phyloP scores from a whole-genome alignment of 2,888 invertebrate genomes.

The Drosophila affinis region DNA sequence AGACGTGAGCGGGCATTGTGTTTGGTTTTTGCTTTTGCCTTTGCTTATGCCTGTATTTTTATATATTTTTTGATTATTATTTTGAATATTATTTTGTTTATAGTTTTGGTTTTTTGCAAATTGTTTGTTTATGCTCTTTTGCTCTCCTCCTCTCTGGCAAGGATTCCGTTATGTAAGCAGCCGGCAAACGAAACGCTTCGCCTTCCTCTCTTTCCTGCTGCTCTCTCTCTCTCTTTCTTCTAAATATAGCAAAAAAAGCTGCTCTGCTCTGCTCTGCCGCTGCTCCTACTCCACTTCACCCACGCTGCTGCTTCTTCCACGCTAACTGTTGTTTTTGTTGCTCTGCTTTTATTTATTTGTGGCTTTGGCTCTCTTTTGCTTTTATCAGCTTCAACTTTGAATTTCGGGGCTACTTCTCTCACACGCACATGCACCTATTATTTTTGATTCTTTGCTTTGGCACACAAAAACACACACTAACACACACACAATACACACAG shows the following conservation, averaged over 20 bases:
- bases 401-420: conserved; percentile 21
- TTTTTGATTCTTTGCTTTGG: conserved; percentile 51
- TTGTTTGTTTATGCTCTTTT: no score
- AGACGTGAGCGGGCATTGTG: conserved; percentile 11
- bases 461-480: conserved; percentile 19
- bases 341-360: conserved; percentile 1
- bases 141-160: no score
- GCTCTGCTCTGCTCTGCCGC: background rate
- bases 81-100: background rate
- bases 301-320: background rate
- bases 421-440: conserved; percentile 43
- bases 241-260: conserved; percentile 1
- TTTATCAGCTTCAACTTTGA: conserved; percentile 32
- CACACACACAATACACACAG: conserved; percentile 26
- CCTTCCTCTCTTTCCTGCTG: conserved; percentile 27
- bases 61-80: background rate
- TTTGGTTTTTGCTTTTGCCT: conserved; percentile 25
- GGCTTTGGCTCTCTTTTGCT: conserved; percentile 6
- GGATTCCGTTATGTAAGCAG: conserved; percentile 3
- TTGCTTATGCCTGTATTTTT: conserved; percentile 1
- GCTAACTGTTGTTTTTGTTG: conserved; percentile 15
- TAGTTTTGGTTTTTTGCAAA: background rate
- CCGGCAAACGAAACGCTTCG: conserved; percentile 44
- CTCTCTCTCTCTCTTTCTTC: conserved; percentile 2
- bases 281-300: no score